Percentiles rank a stretch among this genome's conserved stretches.
Evolutionary conservation across 2,888 invertebrate genomes (phyloP).

Genomic region (Vanessa cardui): DNA sequence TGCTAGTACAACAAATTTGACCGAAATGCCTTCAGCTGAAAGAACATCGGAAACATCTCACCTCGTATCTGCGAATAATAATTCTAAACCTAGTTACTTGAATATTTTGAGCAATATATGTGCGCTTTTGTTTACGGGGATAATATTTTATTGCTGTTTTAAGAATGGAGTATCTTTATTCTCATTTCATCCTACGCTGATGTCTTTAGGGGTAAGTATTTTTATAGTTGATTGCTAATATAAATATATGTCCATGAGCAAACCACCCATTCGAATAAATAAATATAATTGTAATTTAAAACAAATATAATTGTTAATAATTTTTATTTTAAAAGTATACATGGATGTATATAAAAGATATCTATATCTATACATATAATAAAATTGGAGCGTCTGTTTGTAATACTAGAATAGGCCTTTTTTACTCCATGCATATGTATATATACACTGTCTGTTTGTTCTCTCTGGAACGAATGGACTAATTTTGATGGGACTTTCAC

Average conservation of each 20-base stretch:
- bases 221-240: background rate
- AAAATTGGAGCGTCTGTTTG: no score
- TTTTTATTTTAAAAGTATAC: no score
- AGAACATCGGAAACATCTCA: constrained; percentile 67
- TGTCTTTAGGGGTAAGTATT: constrained; percentile 74
- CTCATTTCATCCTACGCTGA: constrained; percentile 75
- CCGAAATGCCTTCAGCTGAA: constrained; percentile 58
- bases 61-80: constrained; percentile 57
- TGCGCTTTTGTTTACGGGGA: constrained; percentile 60
- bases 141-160: constrained; percentile 68
- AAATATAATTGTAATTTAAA: no score
- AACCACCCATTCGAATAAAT: no score
- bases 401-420: no score
- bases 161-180: constrained; percentile 63
- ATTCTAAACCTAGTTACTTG: constrained; percentile 64
- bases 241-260: background rate
- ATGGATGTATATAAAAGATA: no score
- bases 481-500: no score
- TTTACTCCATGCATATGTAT: no score
- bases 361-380: no score
- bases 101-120: constrained; percentile 68
- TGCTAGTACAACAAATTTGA: constrained; percentile 16
- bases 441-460: no score
- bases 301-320: no score
- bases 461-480: no score